Percentiles rank a stretch among this genome's conserved stretches.
phyloP scores from a whole-genome alignment of 2,888 invertebrate species.

The Cataglyphis altisquamis region DNA sequence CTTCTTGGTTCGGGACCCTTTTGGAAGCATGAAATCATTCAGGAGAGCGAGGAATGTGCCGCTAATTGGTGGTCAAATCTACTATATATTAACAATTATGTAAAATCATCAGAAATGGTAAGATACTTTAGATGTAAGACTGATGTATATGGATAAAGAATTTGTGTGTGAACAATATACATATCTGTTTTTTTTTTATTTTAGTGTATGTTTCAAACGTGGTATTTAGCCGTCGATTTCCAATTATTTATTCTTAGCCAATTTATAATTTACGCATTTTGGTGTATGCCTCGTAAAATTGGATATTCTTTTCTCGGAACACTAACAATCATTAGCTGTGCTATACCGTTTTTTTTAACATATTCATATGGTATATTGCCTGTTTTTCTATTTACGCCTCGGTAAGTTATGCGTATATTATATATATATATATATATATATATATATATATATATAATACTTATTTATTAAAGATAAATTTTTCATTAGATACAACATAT shows the following conservation, averaged over 20 bases:
- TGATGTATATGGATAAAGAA: not conserved
- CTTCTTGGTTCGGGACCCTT: not conserved
- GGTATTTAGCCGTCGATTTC: constrained; percentile 10
- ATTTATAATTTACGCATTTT: constrained; percentile 16
- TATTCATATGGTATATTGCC: not conserved
- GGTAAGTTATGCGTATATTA: not conserved
- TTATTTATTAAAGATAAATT: not conserved
- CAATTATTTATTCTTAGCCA: not conserved
- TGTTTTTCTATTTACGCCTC: not conserved
- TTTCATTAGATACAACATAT: not conserved
- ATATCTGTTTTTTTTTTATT: not conserved
- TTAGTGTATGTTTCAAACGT: not conserved
- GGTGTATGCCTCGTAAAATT: not conserved
- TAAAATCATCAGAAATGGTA: not conserved
- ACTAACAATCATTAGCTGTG: not conserved
- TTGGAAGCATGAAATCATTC: not conserved
- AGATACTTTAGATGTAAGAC: not conserved
- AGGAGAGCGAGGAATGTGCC: not conserved
- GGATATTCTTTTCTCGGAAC: not conserved
- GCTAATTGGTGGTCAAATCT: not conserved
- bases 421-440: too few species aligned
- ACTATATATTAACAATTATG: not conserved
- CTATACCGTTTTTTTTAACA: not conserved
- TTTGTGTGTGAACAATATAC: not conserved
- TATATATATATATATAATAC: not conserved